phyloP scores from a whole-genome alignment of 2,888 invertebrate genomes.

The Neria commutata region DNA sequence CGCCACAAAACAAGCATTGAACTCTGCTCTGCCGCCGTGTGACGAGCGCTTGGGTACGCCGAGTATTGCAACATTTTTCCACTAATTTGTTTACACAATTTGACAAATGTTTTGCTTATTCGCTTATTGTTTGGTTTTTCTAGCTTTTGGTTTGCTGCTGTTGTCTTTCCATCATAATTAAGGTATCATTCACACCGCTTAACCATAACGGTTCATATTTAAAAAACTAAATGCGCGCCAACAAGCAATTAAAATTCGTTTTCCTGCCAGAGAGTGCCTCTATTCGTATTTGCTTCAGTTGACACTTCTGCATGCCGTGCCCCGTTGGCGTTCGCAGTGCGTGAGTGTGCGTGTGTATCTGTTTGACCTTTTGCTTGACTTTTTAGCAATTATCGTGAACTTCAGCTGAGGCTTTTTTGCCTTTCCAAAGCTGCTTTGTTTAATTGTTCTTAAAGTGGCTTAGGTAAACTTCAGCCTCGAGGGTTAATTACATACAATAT shows the following conservation, averaged over 20 bases:
- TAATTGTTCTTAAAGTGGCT: slow-evolving; percentile 9
- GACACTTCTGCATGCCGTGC: neutral
- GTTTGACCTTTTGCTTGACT: neutral
- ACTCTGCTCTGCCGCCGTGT: no score
- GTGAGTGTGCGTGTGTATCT: neutral
- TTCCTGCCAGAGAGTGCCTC: neutral
- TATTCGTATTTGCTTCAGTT: no score
- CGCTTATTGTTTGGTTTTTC: no score
- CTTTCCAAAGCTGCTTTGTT: neutral
- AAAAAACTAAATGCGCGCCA: neutral
- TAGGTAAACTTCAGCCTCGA: neutral
- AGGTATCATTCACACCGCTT: slow-evolving; percentile 12
- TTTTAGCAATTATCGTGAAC: neutral
- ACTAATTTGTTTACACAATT: no score
- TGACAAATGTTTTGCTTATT: no score
- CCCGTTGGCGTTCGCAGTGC: neutral
- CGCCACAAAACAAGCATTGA: no score
- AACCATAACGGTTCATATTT: neutral
- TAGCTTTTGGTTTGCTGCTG: no score
- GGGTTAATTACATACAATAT: neutral
- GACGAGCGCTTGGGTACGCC: no score
- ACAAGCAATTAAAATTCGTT: neutral
- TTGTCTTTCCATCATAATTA: slow-evolving; percentile 9
- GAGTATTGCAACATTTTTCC: no score
- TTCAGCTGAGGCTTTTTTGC: neutral